Evolutionary conservation across 2,888 invertebrate genomes (phyloP).

Genomic region (Serripes groenlandicus): DNA sequence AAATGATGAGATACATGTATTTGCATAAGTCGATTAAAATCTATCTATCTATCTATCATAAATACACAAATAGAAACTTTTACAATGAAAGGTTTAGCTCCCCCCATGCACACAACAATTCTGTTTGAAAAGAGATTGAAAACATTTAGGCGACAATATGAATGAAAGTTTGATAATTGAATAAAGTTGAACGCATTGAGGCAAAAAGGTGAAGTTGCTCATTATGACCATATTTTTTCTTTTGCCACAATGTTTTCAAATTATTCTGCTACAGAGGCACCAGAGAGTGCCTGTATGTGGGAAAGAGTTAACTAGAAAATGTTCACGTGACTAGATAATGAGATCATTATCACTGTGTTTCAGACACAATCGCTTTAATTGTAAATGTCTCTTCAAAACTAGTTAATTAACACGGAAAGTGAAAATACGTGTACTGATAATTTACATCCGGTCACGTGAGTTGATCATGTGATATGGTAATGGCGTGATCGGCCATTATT

Average conservation of each 20-base stretch:
- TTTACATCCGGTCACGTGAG: conserved; percentile 8
- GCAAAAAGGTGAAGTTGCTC: neutral
- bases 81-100: too few relatives aligned
- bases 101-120: too few relatives aligned
- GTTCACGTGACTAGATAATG: neutral
- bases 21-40: too few relatives aligned
- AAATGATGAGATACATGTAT: too few relatives aligned
- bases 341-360: neutral
- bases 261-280: neutral
- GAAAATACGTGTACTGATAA: conserved; percentile 7
- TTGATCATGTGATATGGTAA: neutral
- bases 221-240: neutral
- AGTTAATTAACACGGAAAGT: conserved; percentile 23
- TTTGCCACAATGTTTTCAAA: neutral
- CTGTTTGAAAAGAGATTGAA: too few relatives aligned
- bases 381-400: conserved; percentile 14
- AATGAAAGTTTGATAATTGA: too few relatives aligned
- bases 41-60: too few relatives aligned
- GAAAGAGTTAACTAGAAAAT: neutral
- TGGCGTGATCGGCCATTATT: too few relatives aligned
- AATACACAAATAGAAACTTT: too few relatives aligned
- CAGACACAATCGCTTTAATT: neutral
- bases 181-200: neutral
- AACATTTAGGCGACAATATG: too few relatives aligned
- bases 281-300: neutral